Conservation (phyloP, 2,113 vertebrate species). For the Nothocercus julius region DNA sequence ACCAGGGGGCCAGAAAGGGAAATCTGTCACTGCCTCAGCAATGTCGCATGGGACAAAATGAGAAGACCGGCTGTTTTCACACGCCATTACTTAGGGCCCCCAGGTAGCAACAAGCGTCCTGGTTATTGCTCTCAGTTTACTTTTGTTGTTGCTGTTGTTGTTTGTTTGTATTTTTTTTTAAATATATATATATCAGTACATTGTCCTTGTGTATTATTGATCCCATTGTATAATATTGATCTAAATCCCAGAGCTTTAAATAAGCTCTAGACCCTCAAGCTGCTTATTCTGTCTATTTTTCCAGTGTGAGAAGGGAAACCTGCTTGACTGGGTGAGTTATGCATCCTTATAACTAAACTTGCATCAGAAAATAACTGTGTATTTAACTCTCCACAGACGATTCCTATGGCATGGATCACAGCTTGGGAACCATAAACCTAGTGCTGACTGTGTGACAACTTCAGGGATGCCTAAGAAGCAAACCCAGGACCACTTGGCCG, state of each 20-base stretch:
- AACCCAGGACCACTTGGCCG: neutral
- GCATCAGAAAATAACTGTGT: neutral
- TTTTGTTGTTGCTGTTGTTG: neutral
- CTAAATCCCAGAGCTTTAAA: neutral
- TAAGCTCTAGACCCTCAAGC: neutral
- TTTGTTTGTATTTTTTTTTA: neutral
- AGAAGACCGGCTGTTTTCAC: neutral
- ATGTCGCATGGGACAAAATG: accelerated
- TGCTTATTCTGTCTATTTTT: neutral
- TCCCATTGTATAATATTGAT: neutral
- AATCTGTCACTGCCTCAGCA: neutral
- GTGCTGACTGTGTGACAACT: neutral
- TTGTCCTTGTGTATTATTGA: neutral
- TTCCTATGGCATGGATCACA: neutral
- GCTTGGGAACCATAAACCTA: neutral
- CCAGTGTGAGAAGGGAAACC: accelerated
- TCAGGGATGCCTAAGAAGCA: neutral
- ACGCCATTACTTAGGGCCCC: neutral
- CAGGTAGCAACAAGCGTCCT: neutral
- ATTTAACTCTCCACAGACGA: neutral
- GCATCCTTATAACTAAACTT: neutral
- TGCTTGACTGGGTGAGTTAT: neutral
- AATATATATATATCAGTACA: neutral
- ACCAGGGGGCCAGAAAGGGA: neutral
- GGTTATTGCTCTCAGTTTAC: neutral